Evolutionary conservation across 2,888 invertebrate genomes (phyloP), one percentile per base, ranked within the genome.

Genomic region (Pterostichus madidus): DNA sequence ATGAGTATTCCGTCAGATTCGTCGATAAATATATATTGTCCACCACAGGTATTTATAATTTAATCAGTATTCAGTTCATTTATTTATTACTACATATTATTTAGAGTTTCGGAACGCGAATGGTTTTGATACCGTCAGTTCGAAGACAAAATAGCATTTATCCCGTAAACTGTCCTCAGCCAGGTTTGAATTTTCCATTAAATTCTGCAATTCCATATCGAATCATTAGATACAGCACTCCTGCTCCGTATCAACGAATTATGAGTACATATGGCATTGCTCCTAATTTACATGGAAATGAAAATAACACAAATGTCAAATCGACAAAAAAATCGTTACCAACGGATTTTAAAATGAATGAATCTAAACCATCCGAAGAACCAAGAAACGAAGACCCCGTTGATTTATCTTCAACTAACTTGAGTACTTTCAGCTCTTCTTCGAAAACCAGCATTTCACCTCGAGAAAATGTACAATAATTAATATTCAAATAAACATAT

Each of bases 211-310:
- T 44, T 6, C 44, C 68, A 13, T 71, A 44, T 71, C 44, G 44
- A 71, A 71, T 71, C 68, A 44, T 71, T 71, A 71, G 68, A 71
- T 71, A 71, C 68, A 71, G 17, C 52, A 13, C 52, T 6, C 52
- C 75, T 5, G 24, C 75, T n/a, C 52, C 49, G 24, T 52, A 75
- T 52, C 75, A 75, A 75, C 52, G 24, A 75, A 75, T 75, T 75
- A 52, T 32, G 31, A 52, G 7, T 31, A 24, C 79, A 64, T 44
- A 31, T 79, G 79, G 44, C 24, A 64, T 44, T 32, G 10, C 10
- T 32, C 6, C 76, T 61, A 79, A 79, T 79, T 79, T 79, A 79
- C 79, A 79, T 79, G 79, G 79, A 61, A 79, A 79, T 79, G 79
- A 77, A 59, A 77, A 77, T 59, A 77, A 77, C 59, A 77, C 56